Percentiles rank a stretch among this genome's conserved stretches.
phyloP scores from a whole-genome alignment of 2,888 invertebrate genomes.

The Himalopsyche kuldschensis region DNA sequence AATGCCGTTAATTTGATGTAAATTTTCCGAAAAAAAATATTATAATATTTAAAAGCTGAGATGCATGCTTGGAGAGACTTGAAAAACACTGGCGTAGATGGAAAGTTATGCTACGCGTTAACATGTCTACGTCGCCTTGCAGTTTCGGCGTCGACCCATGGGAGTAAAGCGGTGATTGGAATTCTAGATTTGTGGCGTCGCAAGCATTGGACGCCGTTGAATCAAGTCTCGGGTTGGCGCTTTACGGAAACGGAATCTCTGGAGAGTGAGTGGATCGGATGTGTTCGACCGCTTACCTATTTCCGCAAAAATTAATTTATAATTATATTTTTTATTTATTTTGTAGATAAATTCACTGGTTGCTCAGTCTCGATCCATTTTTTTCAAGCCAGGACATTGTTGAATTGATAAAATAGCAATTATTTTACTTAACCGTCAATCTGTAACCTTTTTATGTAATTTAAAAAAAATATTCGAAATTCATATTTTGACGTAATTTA shows the following conservation, averaged over 20 bases:
- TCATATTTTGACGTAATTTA: too few species aligned
- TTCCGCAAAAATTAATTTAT: neutral
- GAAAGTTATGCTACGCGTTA: neutral
- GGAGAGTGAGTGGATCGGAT: neutral
- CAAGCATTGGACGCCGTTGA: neutral
- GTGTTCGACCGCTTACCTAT: neutral
- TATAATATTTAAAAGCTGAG: too few species aligned
- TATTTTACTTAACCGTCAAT: too few species aligned
- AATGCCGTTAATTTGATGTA: too few species aligned
- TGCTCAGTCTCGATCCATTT: too few species aligned
- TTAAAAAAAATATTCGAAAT: too few species aligned
- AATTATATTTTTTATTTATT: too few species aligned
- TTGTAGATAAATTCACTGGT: too few species aligned
- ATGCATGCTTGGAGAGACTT: neutral
- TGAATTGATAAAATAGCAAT: too few species aligned
- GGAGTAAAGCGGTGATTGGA: neutral
- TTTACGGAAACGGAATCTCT: neutral
- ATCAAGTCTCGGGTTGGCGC: neutral
- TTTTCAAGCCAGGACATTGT: too few species aligned
- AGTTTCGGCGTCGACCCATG: neutral
- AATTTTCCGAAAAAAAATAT: too few species aligned
- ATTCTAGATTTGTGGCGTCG: neutral
- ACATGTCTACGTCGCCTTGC: neutral
- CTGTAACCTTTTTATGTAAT: too few species aligned
- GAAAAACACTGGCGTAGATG: neutral